Evolutionary conservation across 1,140 invertebrate genomes (phyloP), one percentile per base, ranked within the genome.

Genomic region (Danaus plexippus): DNA sequence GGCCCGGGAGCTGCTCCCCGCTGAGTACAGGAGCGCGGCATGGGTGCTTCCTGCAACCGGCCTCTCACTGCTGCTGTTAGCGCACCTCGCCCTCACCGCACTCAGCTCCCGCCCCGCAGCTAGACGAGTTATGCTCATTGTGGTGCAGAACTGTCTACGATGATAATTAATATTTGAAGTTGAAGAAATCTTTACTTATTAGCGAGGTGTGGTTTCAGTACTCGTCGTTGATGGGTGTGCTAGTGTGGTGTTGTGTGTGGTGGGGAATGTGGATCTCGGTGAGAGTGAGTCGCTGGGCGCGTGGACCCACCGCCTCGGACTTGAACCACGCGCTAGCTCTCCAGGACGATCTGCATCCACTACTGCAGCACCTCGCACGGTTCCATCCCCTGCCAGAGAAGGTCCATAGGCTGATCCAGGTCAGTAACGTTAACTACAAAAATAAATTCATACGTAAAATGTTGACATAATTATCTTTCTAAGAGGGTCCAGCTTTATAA

Each of bases 1-100:
- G 47, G 18, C 76, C 54, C 82, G 82, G 43, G 77, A 74, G 64
- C 54, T 76, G 62, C 61, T 76, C 62, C 77, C 80, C 53, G 40
- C 42, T 22, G 80, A 82, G 67, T 77, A 74, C 60, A 66, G 71
- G 13, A 69, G 56, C 40, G 46, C 59, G 6, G 58, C 63, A 18
- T 75, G 47, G 3, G 47, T 59, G 55, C 61, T 82, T 67, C 63
- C 67, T 9, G 61, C 65, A 7, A 60, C 47, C 8, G 65, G 63
- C n/a, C 22, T 52, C 18, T 51, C 64, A 53, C 56, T 80, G 54
- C 56, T 76, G 52, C 50, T 69, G 63, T 67, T 80, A 18, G 66
- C 70, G 44, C 79, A 82, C 49, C 47, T 73, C 18, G 68, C 73
- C 9, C 59, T 66, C 8, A 53, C 54, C 8, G 74, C 77, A 32